A percentile compares a stretch with the other conserved stretches of the same genome.
These are phyloP conservation scores for Dendronephthya gigantea DNA, from an alignment of 64 coral and sea anemone genomes.

Conservation along the genomic window DNA sequence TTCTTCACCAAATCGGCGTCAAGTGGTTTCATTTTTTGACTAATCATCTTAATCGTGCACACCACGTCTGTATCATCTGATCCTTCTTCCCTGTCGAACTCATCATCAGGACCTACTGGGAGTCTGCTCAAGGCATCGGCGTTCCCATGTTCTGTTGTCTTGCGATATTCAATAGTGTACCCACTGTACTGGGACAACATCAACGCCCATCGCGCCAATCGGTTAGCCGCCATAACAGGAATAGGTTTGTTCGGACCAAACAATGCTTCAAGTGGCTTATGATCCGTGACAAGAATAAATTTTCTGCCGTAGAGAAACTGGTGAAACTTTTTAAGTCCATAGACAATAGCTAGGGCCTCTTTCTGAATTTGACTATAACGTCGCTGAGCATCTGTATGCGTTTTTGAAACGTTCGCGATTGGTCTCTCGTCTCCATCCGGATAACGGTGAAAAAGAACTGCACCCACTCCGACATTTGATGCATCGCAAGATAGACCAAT, in stretches of 20 bases:
- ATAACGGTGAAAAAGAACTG: too few species aligned
- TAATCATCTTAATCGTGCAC: not conserved
- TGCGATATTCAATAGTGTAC: slow-evolving; percentile 26
- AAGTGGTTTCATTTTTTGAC: not conserved
- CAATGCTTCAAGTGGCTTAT: not conserved
- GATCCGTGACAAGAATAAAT: slow-evolving; percentile 9
- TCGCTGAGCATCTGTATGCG: too few species aligned
- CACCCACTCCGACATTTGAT: not conserved
- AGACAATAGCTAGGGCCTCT: slow-evolving; percentile 32
- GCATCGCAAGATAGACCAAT: slow-evolving; percentile 22
- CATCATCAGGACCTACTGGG: not conserved
- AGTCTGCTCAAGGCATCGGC: too few species aligned
- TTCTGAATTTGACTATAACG: slow-evolving; percentile 19
- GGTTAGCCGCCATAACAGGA: not conserved
- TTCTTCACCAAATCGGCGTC: not conserved
- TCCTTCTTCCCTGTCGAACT: slow-evolving; percentile 21
- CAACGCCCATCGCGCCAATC: slow-evolving; percentile 1
- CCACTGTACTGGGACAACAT: not conserved
- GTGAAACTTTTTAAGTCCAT: slow-evolving; percentile 27
- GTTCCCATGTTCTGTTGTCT: slow-evolving; percentile 9
- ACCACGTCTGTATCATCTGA: slow-evolving; percentile 21
- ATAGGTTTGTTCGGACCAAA: not conserved
- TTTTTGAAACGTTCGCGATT: too few species aligned
- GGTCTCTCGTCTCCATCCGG: too few species aligned
- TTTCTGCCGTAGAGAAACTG: slow-evolving; percentile 24